Evolutionary conservation across 2,797 vertebrate species (phyloP), one percentile per base, ranked within the genome.

Genomic region (Danio aesculapii): DNA sequence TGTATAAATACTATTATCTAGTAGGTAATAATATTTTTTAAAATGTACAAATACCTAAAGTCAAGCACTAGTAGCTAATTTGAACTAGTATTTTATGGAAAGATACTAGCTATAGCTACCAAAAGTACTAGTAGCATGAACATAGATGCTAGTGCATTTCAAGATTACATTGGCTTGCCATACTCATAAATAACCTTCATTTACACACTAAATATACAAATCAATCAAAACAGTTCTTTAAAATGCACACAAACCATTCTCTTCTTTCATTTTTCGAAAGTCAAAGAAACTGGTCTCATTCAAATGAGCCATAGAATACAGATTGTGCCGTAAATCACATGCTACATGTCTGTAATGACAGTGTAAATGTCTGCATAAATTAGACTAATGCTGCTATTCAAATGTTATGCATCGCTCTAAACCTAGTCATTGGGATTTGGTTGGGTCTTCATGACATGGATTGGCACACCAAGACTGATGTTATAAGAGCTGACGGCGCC

Each of bases 401-500:
- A 13, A 14, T 66, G n/a, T 12, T n/a, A 16, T 66, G 5, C 39
- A 55, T 21, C 17, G 0, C 21, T 30, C 3, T 44, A 53, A 52
- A 4, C 39, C 14, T 55, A 4, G 4, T 53, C 41, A 53, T 9
- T 21, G 11, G 39, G 21, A 16, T 30, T 55, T 63, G 0, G 6
- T 30, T 75, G 52, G 47, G 47, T 63, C 30, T 50, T 69, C 19
- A 39, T 69, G 7, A 52, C 8, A 52, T 52, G 46, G 47, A 75
- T 9, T 6, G 16, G 11, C 11, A 0, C 4, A 3, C 6, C 2
- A 2, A 49, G 72, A 52, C 16, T 63, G 30, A 43, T 63, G 58
- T 62, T 62, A 63, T 6, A 63, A 12, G 9, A 58, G 19, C 16
- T 21, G 17, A n/a, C 30, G 17, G 52, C 2, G 13, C 12, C 43